A percentile compares a stretch with the other conserved stretches of the same genome.
Conservation (phyloP, 2,888 invertebrate genomes). For the Portevinia maculata region DNA sequence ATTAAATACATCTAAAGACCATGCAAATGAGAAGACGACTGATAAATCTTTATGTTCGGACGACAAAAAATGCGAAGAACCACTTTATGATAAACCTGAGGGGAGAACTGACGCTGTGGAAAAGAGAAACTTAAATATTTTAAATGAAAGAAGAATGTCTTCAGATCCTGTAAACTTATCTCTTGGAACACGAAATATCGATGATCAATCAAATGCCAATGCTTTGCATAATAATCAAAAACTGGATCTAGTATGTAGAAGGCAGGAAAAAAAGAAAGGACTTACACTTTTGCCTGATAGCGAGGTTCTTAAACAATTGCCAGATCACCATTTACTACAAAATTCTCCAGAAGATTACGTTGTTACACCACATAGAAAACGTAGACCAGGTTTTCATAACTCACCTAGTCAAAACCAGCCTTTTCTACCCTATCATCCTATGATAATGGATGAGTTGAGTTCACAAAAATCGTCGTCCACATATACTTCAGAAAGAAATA, state of each 20-base stretch:
- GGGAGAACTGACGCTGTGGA: slow-evolving; percentile 47
- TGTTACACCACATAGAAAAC: slow-evolving; percentile 93
- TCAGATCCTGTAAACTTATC: slow-evolving; percentile 93
- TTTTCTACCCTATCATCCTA: slow-evolving; percentile 91
- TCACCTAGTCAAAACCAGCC: slow-evolving; percentile 94
- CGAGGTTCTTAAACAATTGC: slow-evolving; percentile 84
- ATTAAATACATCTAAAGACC: slow-evolving; percentile 46
- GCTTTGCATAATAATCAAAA: slow-evolving; percentile 79
- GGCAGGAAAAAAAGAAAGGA: slow-evolving; percentile 84
- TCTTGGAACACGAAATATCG: slow-evolving; percentile 85
- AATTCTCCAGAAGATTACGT: slow-evolving; percentile 93
- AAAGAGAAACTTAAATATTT: slow-evolving; percentile 61
- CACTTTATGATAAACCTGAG: slow-evolving; percentile 50
- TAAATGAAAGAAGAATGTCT: slow-evolving; percentile 84
- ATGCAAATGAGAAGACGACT: slow-evolving; percentile 31
- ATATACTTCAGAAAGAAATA: slow-evolving; percentile 79
- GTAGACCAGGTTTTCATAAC: slow-evolving; percentile 93
- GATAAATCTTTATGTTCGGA: slow-evolving; percentile 47
- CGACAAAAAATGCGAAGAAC: slow-evolving; percentile 57
- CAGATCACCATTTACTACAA: slow-evolving; percentile 88
- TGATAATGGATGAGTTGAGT: slow-evolving; percentile 89
- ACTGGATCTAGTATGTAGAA: slow-evolving; percentile 77
- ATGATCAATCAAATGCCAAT: slow-evolving; percentile 79
- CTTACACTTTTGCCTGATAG: slow-evolving; percentile 88
- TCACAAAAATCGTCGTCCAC: slow-evolving; percentile 87